Percentiles rank a stretch among this genome's conserved stretches.
phyloP scores from a whole-genome alignment of 2,797 vertebrate species.

The Crypturellus tataupa region DNA sequence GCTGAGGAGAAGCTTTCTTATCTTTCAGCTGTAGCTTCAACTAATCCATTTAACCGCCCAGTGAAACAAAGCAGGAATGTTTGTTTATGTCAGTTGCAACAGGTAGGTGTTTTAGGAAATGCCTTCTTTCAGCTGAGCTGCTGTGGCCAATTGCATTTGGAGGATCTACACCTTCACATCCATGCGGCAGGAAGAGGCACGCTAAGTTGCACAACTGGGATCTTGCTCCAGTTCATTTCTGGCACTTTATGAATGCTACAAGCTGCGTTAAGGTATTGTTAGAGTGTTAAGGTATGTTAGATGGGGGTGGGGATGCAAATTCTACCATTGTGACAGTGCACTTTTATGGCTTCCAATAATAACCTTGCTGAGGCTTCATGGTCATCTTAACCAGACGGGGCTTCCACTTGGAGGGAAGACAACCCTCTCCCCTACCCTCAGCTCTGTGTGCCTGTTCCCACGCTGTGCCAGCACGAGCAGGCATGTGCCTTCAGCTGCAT shows the following conservation, averaged over 20 bases:
- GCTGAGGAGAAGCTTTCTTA: neutral
- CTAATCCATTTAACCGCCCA: neutral
- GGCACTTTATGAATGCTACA: neutral
- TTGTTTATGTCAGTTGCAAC: neutral
- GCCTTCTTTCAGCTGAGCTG: neutral
- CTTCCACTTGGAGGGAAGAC: neutral
- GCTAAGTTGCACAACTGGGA: rapidly evolving
- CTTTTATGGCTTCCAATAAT: neutral
- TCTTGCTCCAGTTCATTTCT: neutral
- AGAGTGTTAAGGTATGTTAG: neutral
- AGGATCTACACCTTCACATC: neutral
- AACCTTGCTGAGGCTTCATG: rapidly evolving
- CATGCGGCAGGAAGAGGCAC: rapidly evolving
- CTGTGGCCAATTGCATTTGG: neutral
- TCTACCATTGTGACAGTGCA: neutral
- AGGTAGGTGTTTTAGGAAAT: neutral
- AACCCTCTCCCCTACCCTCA: neutral
- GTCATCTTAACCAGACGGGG: neutral
- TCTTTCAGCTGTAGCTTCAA: neutral
- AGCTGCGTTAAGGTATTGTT: neutral
- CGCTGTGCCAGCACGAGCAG: neutral
- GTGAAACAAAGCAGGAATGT: neutral
- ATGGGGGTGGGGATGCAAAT: neutral
- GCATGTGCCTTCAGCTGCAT: no score
- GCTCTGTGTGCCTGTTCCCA: rapidly evolving